Base-by-base conservation (phyloP, 2,888 invertebrate species). In the Drosophila kambysellisi region DNA sequence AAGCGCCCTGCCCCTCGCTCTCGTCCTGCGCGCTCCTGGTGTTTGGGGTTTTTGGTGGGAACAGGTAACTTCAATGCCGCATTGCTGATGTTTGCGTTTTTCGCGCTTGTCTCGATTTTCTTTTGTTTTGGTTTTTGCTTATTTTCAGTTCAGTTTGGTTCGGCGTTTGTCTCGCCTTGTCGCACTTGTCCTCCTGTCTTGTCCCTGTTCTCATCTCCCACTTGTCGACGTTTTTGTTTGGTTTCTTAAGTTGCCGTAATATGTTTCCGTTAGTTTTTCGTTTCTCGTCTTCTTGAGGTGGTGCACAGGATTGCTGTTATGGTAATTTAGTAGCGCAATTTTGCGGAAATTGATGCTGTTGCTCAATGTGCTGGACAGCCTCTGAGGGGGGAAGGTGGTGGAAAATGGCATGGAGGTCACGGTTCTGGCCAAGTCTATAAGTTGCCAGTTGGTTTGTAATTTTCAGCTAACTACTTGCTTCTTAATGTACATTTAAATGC, bases 291-390 rank as follows among this genome's bases (percentile, higher is more conserved):
- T 15, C 51, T 11, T 17, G 43, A 41, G 48, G 32, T 32, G 48
- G 57, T 15, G n/a, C 25, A 32, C 20, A 20, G 60, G 58, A 53
- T 67, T 61, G 53, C 51, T 53, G 65, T 90, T 91, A 91, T 91
- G 91, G 84, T 92, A 92, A 91, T 91, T 92, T 91, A 91, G 82
- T 89, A 83, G 79, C 76, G 91, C 83, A 91, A 92, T 91, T 91
- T 90, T 87, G 86, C 60, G 85, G 81, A 90, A 91, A 92, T 91
- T 91, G 91, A 91, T 90, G 91, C 90, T 82, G 67, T 63, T 74
- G 66, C 62, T 62, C 62, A 46, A 61, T 46, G 25, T 52, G 35
- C 30, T 58, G 52, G 62, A 51, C 51, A 32, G 15, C 56, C 11
- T 39, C 17, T n/a, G 25, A 41, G 11, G 8, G 25, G 12, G 15